Evolutionary conservation across 2,888 invertebrate genomes (phyloP).

Genomic region (Meghimatium bilineatum): DNA sequence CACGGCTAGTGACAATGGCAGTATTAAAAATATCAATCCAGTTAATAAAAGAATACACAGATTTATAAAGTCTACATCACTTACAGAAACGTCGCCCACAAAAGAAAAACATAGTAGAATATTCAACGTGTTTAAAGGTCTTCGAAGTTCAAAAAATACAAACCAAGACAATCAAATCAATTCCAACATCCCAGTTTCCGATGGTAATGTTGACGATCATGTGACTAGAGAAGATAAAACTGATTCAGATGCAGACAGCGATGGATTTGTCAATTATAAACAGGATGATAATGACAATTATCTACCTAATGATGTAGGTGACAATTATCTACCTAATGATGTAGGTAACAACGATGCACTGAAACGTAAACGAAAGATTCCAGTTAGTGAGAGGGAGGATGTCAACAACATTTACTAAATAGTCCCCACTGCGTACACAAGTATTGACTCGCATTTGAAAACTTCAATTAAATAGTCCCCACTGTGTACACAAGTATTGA

Average conservation of each 20-base stretch:
- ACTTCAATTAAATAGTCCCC: too few species aligned
- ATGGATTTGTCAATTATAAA: slow-evolving; percentile 33
- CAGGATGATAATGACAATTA: slow-evolving; percentile 17
- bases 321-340: neutral
- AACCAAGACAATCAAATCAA: neutral
- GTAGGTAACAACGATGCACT: neutral
- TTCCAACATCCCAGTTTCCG: neutral
- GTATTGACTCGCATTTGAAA: too few species aligned
- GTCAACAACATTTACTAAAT: slow-evolving; percentile 35
- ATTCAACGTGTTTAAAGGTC: neutral
- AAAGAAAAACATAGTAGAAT: neutral
- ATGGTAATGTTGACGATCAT: neutral
- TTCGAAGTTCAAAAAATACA: neutral
- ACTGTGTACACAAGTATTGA: too few species aligned
- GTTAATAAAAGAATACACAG: too few species aligned
- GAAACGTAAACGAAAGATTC: neutral
- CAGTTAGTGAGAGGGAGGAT: slow-evolving; percentile 32
- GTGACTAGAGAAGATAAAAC: neutral
- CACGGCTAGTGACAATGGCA: neutral
- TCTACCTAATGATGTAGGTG: neutral
- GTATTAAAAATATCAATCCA: neutral
- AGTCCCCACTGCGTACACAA: too few species aligned
- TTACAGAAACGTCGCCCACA: neutral
- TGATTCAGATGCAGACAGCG: slow-evolving; percentile 39
- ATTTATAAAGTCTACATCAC: neutral